These are phyloP conservation scores for Phocoena sinus DNA, from an alignment of 2,113 vertebrate genomes.

Conservation along the genomic window DNA sequence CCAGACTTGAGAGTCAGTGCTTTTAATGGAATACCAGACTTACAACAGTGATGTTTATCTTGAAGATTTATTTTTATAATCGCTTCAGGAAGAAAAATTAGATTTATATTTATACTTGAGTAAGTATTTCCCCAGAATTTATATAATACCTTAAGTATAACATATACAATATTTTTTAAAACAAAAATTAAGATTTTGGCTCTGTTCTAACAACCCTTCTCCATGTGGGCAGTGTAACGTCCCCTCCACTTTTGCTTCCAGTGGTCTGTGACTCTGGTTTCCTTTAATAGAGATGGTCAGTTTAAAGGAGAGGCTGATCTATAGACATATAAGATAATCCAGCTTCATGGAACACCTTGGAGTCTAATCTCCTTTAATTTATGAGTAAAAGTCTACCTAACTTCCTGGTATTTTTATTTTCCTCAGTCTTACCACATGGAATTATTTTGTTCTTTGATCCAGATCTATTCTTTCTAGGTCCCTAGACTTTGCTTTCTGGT, in stretches of 20 bases:
- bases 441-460: neutral
- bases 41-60: neutral
- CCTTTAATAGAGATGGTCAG: neutral
- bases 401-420: neutral
- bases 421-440: neutral
- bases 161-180: neutral
- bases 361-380: neutral
- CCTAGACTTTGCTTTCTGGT: neutral
- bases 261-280: neutral
- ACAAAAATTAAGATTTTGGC: neutral
- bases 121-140: neutral
- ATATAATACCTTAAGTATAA: neutral
- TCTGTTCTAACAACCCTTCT: neutral
- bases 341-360: neutral
- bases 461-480: neutral
- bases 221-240: neutral
- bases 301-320: neutral
- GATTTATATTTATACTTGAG: slow-evolving; percentile 3
- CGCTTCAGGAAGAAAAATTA: neutral
- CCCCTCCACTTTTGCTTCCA: neutral
- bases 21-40: neutral
- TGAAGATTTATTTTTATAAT: neutral
- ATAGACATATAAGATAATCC: neutral
- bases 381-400: neutral
- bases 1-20: neutral